These are phyloP conservation scores for Monopis laevigella DNA, from an alignment of 2,888 invertebrate species.

Conservation along the genomic window DNA sequence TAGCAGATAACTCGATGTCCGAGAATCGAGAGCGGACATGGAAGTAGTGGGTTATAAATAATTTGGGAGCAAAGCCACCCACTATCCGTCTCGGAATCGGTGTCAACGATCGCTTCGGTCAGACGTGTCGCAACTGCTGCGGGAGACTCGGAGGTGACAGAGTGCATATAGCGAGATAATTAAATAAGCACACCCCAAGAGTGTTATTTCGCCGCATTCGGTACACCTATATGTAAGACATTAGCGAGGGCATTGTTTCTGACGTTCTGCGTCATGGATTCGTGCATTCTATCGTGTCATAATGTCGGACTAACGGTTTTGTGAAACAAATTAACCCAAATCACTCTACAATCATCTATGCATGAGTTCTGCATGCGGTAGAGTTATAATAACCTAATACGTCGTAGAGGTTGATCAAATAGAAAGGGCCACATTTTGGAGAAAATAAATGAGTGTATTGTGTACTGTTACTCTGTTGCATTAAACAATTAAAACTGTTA, in stretches of 20 bases:
- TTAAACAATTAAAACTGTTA: conserved; percentile 10
- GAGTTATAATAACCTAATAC: neutral
- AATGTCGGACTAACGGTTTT: conserved; percentile 9
- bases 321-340: conserved; percentile 6
- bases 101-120: conserved; percentile 66
- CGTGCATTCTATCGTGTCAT: conserved; percentile 8
- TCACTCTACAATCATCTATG: conserved; percentile 8
- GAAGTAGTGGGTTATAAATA: conserved; percentile 6
- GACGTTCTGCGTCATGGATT: neutral
- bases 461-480: conserved; percentile 6
- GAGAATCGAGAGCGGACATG: conserved; percentile 8
- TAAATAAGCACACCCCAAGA: neutral
- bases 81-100: conserved; percentile 34
- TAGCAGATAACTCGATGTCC: no score
- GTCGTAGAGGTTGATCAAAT: conserved; percentile 4
- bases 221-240: neutral
- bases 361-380: neutral
- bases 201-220: neutral
- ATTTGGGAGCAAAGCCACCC: conserved; percentile 11
- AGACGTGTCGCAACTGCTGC: no score
- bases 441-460: neutral
- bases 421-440: conserved; percentile 1
- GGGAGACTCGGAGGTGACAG: neutral
- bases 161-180: conserved; percentile 1
- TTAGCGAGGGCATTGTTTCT: conserved; percentile 5